Conservation (phyloP, 2,797 vertebrate species). For the Nyctibius grandis region DNA sequence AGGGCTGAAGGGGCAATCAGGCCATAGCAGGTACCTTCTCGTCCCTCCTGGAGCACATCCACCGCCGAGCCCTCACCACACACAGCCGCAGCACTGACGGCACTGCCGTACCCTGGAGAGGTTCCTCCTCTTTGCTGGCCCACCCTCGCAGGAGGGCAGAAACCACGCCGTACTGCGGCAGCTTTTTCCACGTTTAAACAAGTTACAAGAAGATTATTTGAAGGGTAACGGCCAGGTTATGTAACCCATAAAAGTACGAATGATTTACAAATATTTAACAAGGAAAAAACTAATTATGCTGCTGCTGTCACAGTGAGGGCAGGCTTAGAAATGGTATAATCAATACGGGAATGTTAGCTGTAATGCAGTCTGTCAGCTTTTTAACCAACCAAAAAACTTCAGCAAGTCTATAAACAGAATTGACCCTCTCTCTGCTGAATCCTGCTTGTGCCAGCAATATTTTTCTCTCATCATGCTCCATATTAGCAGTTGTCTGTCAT, state of each 20-base stretch:
- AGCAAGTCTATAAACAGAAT: slow-evolving; percentile 78
- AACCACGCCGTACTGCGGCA: not conserved
- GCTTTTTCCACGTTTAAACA: slow-evolving; percentile 46
- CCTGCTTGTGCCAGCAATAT: not conserved
- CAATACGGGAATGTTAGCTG: slow-evolving; percentile 89
- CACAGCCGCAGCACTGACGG: not conserved
- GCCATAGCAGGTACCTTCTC: not conserved
- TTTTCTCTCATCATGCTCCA: not conserved
- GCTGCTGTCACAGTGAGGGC: slow-evolving; percentile 78
- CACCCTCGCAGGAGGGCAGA: not conserved
- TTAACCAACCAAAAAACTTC: slow-evolving; percentile 86
- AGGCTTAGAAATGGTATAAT: slow-evolving; percentile 89
- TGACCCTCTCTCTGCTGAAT: slow-evolving; percentile 33
- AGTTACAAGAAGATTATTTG: slow-evolving; percentile 62
- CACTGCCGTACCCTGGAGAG: not conserved
- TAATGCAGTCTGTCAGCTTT: slow-evolving; percentile 93
- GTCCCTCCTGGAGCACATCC: not conserved
- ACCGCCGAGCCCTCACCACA: too few relatives aligned
- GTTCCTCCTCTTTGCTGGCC: not conserved
- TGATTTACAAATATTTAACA: slow-evolving; percentile 80
- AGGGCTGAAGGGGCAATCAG: not conserved
- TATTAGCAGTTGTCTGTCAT: slow-evolving; percentile 17
- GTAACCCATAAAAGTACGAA: slow-evolving; percentile 67
- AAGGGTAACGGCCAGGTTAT: slow-evolving; percentile 69
- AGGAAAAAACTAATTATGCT: slow-evolving; percentile 76